A percentile compares a stretch with the other conserved stretches of the same genome.
phyloP scores from a whole-genome alignment of 1,140 invertebrate genomes.

The Drosophila parabipectinata region DNA sequence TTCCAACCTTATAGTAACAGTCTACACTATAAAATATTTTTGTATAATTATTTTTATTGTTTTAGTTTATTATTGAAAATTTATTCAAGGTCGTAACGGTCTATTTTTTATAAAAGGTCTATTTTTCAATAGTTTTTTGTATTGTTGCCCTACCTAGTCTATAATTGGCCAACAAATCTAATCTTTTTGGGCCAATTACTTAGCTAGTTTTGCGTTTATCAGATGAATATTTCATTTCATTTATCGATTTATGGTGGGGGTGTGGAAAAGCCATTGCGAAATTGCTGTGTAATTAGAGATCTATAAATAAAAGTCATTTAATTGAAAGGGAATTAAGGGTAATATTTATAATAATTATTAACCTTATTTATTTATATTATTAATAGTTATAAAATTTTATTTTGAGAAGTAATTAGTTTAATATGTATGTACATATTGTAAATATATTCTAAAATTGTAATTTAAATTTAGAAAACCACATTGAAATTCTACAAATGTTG shows the following conservation, averaged over 20 bases:
- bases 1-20: conserved; percentile 18
- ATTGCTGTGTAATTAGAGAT: not conserved
- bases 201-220: conserved; percentile 32
- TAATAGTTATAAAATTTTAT: too few relatives aligned
- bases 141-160: not conserved
- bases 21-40: not conserved
- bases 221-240: conserved; percentile 8
- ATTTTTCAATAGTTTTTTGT: not conserved
- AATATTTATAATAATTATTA: too few relatives aligned
- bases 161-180: conserved; percentile 7
- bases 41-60: not conserved
- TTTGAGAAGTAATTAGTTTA: too few relatives aligned
- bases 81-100: not conserved
- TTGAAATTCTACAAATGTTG: not conserved
- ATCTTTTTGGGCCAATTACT: conserved; percentile 40
- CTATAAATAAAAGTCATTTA: not conserved
- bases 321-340: not conserved
- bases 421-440: too few relatives aligned
- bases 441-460: too few relatives aligned
- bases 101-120: too few relatives aligned
- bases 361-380: too few relatives aligned
- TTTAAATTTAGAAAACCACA: not conserved
- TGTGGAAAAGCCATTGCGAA: not conserved
- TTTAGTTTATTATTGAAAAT: not conserved
- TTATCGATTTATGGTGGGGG: conserved; percentile 24